Conservation (phyloP, 1,140 invertebrate genomes). For the Camponotus pennsylvanicus region DNA sequence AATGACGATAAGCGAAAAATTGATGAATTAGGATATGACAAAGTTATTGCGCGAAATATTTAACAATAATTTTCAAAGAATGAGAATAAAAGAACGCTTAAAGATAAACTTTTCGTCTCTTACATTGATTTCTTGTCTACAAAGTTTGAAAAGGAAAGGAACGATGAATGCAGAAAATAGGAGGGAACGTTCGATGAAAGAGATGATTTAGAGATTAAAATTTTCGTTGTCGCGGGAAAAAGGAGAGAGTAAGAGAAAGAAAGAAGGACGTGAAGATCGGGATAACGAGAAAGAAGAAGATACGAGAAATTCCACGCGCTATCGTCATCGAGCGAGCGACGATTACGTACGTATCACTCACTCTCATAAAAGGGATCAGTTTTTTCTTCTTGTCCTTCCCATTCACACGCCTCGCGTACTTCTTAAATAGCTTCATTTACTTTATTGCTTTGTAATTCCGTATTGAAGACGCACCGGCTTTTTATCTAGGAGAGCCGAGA, state of each 20-base stretch:
- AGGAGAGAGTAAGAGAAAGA: neutral
- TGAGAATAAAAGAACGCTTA: constrained; percentile 33
- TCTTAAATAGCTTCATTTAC: constrained; percentile 77
- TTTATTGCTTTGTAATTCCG: constrained; percentile 86
- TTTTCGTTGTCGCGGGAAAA: constrained; percentile 26
- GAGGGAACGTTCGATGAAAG: constrained; percentile 22
- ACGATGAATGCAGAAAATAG: constrained; percentile 12
- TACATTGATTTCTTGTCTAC: constrained; percentile 11
- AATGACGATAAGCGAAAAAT: neutral
- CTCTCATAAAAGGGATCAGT: constrained; percentile 51
- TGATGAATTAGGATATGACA: neutral
- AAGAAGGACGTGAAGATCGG: constrained; percentile 2
- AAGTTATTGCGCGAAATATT: constrained; percentile 23
- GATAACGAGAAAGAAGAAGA: constrained; percentile 53
- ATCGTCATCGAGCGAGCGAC: constrained; percentile 18
- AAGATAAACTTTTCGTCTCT: constrained; percentile 10
- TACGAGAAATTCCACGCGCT: constrained; percentile 46
- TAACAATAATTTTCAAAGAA: neutral
- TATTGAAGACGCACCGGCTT: constrained; percentile 81
- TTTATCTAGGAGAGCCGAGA: constrained; percentile 71
- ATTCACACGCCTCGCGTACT: constrained; percentile 72
- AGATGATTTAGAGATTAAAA: no score
- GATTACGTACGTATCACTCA: constrained; percentile 48
- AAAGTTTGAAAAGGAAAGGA: neutral
- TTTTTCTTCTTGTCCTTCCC: constrained; percentile 40